These are phyloP conservation scores for Dasyurus viverrinus DNA, from an alignment of 2,113 vertebrate species.

Conservation along the genomic window DNA sequence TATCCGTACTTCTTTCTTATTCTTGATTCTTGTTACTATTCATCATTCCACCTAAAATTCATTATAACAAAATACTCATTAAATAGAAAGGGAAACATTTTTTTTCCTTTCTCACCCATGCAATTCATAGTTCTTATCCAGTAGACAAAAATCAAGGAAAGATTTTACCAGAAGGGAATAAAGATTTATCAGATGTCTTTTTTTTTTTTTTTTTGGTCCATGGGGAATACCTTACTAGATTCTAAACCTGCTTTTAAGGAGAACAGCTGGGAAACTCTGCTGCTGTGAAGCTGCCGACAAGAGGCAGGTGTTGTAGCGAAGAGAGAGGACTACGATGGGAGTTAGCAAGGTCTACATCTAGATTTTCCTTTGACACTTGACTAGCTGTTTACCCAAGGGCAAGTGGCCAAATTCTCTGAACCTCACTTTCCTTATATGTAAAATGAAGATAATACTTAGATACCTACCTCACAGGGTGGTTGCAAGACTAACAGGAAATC, in stretches of 20 bases:
- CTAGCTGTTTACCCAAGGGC: background rate
- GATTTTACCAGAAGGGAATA: background rate
- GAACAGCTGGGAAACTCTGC: background rate
- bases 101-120: background rate
- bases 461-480: background rate
- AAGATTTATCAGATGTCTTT: background rate
- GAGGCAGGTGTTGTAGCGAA: background rate
- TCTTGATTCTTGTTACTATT: conserved; percentile 14
- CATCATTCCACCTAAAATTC: background rate
- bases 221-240: background rate
- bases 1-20: background rate
- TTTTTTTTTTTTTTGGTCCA: background rate
- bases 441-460: background rate
- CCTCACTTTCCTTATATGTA: background rate
- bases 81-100: background rate
- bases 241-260: background rate
- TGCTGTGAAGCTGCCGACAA: background rate
- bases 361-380: background rate
- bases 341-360: background rate
- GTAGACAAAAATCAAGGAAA: background rate
- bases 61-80: background rate
- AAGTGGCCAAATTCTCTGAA: background rate
- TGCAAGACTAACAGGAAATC: background rate
- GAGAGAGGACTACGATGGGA: background rate
- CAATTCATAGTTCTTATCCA: background rate